Evolutionary conservation across 2,113 vertebrate species (phyloP), one percentile per base, ranked within the genome.

Genomic region (Pachypanchax playfairii): DNA sequence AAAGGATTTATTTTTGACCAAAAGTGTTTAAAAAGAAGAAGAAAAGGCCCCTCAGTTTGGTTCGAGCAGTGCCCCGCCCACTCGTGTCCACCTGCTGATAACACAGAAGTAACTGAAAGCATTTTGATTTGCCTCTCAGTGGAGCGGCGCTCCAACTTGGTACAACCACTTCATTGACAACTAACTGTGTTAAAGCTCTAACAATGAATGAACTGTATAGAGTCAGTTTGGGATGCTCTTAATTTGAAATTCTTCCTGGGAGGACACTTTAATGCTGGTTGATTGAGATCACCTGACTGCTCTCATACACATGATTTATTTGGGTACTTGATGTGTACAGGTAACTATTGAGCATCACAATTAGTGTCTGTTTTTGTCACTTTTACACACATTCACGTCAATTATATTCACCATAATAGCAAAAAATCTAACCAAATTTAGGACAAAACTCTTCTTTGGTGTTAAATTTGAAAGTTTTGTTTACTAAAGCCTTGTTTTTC

Each of bases 361-460:
- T 52, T 28, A 33, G 61, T 14, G 17, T 5, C 38, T n/a, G n/a
- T n/a, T n/a, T n/a, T 24, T 57, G 50, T 61, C 41, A 49, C 18
- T 33, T 54, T n/a, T 48, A 35, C 44, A 25, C 5, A 36, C 51
- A n/a, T n/a, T n/a, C n/a, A n/a, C n/a, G n/a, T n/a, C n/a, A n/a
- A n/a, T n/a, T n/a, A n/a, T n/a, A n/a, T n/a, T n/a, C n/a, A n/a
- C n/a, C n/a, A n/a, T n/a, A n/a, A n/a, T n/a, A n/a, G n/a, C n/a
- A n/a, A n/a, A 1, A 15, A 22, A 83, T 75, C 77, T 83, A 73
- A n/a, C n/a, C n/a, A n/a, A 80, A 80, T 24, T 55, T 38, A 47
- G 46, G 44, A 70, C 25, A 15, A 61, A 62, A 44, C n/a, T n/a
- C n/a, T n/a, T n/a, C n/a, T n/a, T n/a, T n/a, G n/a, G n/a, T n/a